These are phyloP conservation scores for Hyperoplus lanceolatus DNA, from an alignment of 2,797 vertebrate genomes.

Conservation along the genomic window DNA sequence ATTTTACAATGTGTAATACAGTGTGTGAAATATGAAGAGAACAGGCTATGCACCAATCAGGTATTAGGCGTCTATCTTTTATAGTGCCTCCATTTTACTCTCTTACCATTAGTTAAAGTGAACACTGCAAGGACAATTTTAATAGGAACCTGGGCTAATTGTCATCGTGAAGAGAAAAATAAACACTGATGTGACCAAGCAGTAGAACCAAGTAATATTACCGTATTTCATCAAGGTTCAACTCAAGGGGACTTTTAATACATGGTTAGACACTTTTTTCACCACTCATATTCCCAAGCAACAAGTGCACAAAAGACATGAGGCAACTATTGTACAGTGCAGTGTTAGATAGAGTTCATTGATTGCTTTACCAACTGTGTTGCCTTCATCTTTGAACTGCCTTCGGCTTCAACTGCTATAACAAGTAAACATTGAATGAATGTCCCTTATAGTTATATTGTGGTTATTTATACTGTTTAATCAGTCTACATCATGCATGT, in stretches of 20 bases:
- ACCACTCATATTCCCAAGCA: neutral
- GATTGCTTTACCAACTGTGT: neutral
- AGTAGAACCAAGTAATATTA: conserved; percentile 11
- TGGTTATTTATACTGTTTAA: conserved; percentile 19
- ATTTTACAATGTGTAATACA: conserved; percentile 27
- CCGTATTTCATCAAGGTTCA: conserved; percentile 32
- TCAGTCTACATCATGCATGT: conserved; percentile 30
- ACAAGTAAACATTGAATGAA: conserved; percentile 19
- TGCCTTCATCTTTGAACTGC: neutral
- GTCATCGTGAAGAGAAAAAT: neutral
- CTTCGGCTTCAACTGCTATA: neutral
- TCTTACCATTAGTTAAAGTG: neutral
- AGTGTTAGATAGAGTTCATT: conserved; percentile 17
- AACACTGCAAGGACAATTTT: neutral
- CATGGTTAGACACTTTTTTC: neutral
- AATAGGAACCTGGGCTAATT: neutral
- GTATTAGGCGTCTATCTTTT: neutral
- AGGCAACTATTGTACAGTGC: conserved; percentile 3
- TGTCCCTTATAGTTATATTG: conserved; percentile 19
- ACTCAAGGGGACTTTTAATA: conserved; percentile 4
- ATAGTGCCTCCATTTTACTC: neutral
- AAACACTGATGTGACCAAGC: no score
- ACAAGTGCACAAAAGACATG: conserved; percentile 1
- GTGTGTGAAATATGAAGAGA: conserved; percentile 30
- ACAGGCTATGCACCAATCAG: neutral